These are phyloP conservation scores for Bufo bufo DNA, from an alignment of 2,113 vertebrate species.

Conservation along the genomic window DNA sequence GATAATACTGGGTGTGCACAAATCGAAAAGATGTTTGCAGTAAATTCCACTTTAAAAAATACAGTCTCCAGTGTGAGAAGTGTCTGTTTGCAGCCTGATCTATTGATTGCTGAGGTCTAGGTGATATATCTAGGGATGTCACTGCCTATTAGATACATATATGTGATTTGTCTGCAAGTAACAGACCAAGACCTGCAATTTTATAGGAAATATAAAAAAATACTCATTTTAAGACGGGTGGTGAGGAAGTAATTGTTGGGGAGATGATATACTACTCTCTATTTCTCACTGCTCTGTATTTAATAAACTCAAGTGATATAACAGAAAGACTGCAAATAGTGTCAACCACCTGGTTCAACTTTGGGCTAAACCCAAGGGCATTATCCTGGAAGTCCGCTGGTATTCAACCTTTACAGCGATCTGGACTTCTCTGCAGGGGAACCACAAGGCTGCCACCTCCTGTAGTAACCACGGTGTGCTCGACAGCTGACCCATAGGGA, in stretches of 20 bases:
- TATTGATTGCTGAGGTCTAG: background rate
- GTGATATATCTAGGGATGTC: background rate
- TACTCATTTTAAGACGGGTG: background rate
- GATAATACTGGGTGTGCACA: too few relatives aligned
- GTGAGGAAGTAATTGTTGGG: background rate
- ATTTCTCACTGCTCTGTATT: background rate
- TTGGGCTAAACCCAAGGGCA: too few relatives aligned
- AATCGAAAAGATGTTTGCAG: background rate
- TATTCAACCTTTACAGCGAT: too few relatives aligned
- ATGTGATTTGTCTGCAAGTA: background rate
- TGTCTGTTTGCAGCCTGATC: background rate
- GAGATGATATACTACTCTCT: background rate
- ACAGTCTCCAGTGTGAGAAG: background rate
- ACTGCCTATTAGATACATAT: background rate
- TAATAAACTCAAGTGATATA: background rate
- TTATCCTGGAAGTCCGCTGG: too few relatives aligned
- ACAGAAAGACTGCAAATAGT: background rate
- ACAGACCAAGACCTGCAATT: background rate
- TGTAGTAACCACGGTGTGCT: too few relatives aligned
- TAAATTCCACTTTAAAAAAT: background rate
- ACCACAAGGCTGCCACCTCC: too few relatives aligned
- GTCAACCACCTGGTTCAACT: too few relatives aligned
- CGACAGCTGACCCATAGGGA: too few relatives aligned
- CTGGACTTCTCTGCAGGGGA: too few relatives aligned
- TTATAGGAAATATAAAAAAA: background rate